Base-by-base conservation (phyloP, 2,113 vertebrate genomes). In the Antigone vipio region DNA sequence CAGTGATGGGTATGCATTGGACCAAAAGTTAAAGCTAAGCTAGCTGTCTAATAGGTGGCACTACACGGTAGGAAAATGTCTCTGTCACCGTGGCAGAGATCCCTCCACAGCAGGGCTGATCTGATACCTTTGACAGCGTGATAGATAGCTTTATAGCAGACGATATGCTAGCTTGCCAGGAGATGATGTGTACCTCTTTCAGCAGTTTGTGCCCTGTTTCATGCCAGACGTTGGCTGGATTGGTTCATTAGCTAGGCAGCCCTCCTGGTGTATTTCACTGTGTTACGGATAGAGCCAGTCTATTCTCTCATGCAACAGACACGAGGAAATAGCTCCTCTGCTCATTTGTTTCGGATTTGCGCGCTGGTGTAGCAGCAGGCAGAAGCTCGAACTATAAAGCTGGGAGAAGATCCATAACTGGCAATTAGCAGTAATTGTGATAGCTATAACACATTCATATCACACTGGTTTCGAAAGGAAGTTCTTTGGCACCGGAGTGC, bases 391-490 rank as follows among this genome's bases (percentile, higher is more conserved):
- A 50, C 34, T 58, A 53, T 79, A 89, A 93, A 82, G 55, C 78
- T 85, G 71, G 84, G 87, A 85, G 82, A 87, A 92, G 84, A 79
- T 89, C 77, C 78, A 76, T 87, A 88, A 72, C 81, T 93, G 53
- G 74, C 67, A 94, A 84, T 92, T 95, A 94, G 34, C 74, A 73
- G 87, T 85, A 95, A 89, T 79, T 82, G 81, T 78, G 64, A 74
- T 91, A 77, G 71, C 81, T 84, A 11, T 64, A 82, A 69, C 40
- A 34, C 44, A 52, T 91, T 91, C 60, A 6, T 68, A 58, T 76
- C 74, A 82, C 55, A 50, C 67, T 62, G 74, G 15, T 85, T 96
- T 85, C 1, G 2, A 82, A 85, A 88, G 12, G 24, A 67, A 76
- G 49, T 60, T 79, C 50, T 76, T 88, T 88, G 77, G 34, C 66